Percentiles rank a stretch among this genome's conserved stretches.
These are phyloP conservation scores for Ectemnius continuus DNA, from an alignment of 2,888 invertebrate genomes.

Conservation along the genomic window DNA sequence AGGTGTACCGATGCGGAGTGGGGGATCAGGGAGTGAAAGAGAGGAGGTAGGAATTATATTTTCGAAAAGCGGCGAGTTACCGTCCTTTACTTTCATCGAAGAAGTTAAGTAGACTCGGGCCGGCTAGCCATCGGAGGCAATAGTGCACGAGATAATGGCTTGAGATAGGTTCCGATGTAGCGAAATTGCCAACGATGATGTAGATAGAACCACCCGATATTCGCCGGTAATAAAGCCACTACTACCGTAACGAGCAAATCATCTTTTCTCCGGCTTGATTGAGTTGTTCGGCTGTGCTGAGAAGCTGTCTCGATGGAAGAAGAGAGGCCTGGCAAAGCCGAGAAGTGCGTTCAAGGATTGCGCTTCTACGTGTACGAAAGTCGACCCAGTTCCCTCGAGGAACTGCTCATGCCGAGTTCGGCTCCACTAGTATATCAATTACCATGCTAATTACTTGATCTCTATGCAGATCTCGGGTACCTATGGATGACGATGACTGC, in stretches of 20 bases:
- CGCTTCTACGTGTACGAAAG: no score
- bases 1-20: no score
- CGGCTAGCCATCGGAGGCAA: constrained; percentile 26
- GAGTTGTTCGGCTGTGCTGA: constrained; percentile 19
- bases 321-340: not conserved
- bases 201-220: constrained; percentile 27
- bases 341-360: not conserved
- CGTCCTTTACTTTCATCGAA: constrained; percentile 12
- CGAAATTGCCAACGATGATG: constrained; percentile 31
- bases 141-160: constrained; percentile 29
- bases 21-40: no score
- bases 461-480: no score
- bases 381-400: no score
- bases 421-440: no score
- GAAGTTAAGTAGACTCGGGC: constrained; percentile 13
- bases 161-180: constrained; percentile 28
- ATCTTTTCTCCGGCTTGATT: constrained; percentile 28
- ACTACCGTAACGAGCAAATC: constrained; percentile 36
- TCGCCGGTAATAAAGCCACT: constrained; percentile 30
- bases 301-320: not conserved
- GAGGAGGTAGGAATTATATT: constrained; percentile 52
- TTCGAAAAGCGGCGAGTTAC: constrained; percentile 22
- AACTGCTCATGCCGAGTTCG: no score
- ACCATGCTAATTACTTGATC: no score
- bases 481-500: no score